phyloP scores from a whole-genome alignment of 2,113 vertebrate species.

The Mellivora capensis region DNA sequence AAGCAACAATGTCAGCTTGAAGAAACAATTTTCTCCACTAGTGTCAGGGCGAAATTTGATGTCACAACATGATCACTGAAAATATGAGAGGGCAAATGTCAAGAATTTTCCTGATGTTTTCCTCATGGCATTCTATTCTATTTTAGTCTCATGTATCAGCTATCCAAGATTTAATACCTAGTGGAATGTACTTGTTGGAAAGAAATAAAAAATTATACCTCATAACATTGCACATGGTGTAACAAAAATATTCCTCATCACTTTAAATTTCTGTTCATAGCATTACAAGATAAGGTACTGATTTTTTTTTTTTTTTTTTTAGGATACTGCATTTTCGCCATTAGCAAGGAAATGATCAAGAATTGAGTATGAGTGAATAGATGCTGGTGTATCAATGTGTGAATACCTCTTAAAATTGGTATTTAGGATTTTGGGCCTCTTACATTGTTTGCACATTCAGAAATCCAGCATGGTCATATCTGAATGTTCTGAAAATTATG shows the following conservation, averaged over 20 bases:
- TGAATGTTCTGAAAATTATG: background rate
- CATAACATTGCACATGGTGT: background rate
- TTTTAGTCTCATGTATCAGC: constrained; percentile 58
- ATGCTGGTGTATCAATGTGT: background rate
- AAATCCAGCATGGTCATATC: background rate
- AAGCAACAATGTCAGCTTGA: background rate
- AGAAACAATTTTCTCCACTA: constrained; percentile 32
- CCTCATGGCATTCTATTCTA: constrained; percentile 66
- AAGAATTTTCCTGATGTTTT: constrained; percentile 67
- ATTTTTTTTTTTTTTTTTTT: background rate
- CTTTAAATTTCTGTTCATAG: constrained; percentile 30
- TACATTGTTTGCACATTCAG: background rate
- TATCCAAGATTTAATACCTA: constrained; percentile 47
- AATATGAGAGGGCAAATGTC: constrained; percentile 53
- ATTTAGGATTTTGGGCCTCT: background rate
- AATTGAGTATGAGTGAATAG: background rate
- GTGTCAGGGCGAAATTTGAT: constrained; percentile 38
- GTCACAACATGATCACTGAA: constrained; percentile 54
- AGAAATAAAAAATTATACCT: constrained; percentile 32
- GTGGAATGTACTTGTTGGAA: constrained; percentile 58
- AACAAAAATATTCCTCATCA: background rate
- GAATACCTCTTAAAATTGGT: background rate
- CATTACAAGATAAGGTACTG: background rate
- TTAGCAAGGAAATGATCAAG: background rate
- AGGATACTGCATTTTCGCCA: background rate